phyloP scores from a whole-genome alignment of 2,113 vertebrate genomes.

The Oncorhynchus tshawytscha region DNA sequence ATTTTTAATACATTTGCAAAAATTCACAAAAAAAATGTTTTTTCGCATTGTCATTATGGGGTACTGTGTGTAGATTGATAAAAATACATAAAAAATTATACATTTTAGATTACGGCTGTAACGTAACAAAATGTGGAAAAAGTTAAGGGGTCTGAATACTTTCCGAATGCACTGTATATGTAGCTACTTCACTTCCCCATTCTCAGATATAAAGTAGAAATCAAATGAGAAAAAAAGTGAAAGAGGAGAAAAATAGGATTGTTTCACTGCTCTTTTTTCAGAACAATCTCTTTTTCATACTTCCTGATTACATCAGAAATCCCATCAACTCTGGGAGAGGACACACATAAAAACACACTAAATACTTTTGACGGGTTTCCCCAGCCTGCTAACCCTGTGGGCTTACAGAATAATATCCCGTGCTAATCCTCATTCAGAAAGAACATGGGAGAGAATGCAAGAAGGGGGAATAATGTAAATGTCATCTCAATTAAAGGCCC shows the following conservation, averaged over 20 bases:
- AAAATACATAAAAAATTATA: too few relatives aligned
- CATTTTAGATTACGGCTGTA: too few relatives aligned
- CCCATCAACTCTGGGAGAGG: not conserved
- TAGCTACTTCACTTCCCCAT: not conserved
- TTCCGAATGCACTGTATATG: too few relatives aligned
- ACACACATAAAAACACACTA: not conserved
- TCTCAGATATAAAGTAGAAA: not conserved
- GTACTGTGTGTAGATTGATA: too few relatives aligned
- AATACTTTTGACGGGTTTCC: not conserved
- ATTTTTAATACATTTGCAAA: not conserved
- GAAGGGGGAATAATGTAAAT: not conserved
- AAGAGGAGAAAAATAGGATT: not conserved
- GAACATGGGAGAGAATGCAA: not conserved
- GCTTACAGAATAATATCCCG: too few relatives aligned
- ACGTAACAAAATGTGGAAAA: too few relatives aligned
- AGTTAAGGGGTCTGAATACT: too few relatives aligned
- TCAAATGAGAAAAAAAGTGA: not conserved
- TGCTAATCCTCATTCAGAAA: too few relatives aligned
- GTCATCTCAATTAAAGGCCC: not conserved
- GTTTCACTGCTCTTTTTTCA: not conserved
- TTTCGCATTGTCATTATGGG: too few relatives aligned
- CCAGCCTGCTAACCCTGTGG: too few relatives aligned
- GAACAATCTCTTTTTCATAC: conserved; percentile 10
- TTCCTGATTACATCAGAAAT: not conserved
- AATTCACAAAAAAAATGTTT: too few relatives aligned